Conservation (phyloP, 2,113 vertebrate genomes). For the Coracopsis vasa region DNA sequence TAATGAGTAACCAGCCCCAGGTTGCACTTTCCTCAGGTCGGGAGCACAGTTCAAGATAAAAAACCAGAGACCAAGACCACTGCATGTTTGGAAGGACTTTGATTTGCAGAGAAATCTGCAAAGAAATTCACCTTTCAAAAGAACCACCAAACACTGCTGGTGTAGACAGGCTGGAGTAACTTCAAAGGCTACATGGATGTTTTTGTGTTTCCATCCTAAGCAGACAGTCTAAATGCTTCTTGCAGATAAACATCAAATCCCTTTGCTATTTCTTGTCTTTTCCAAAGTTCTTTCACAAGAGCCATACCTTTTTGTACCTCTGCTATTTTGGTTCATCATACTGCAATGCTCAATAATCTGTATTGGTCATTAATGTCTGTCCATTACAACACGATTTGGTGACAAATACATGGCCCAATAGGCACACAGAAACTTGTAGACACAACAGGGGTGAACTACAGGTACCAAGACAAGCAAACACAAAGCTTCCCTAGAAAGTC, state of each 20-base stretch:
- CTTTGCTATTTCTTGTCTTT: background rate
- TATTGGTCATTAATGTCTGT: background rate
- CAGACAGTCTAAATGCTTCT: background rate
- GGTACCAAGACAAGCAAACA: background rate
- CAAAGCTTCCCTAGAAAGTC: background rate
- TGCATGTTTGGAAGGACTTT: background rate
- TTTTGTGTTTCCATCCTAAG: background rate
- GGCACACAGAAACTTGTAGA: background rate
- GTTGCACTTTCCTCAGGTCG: background rate
- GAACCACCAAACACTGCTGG: background rate
- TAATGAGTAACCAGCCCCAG: conserved; percentile 40
- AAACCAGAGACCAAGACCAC: background rate
- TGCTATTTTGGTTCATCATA: background rate
- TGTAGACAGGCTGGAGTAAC: background rate
- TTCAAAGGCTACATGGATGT: background rate
- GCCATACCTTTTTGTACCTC: background rate
- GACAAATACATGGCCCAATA: background rate
- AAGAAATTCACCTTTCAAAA: background rate
- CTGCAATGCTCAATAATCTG: background rate
- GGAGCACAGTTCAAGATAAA: background rate
- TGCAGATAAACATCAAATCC: background rate
- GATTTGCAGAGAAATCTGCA: background rate
- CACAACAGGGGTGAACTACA: background rate
- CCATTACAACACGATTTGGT: background rate
- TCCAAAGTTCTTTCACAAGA: background rate